Evolutionary conservation across 2,113 vertebrate genomes (phyloP), one percentile per base, ranked within the genome.

Genomic region (Lutjanus erythropterus): DNA sequence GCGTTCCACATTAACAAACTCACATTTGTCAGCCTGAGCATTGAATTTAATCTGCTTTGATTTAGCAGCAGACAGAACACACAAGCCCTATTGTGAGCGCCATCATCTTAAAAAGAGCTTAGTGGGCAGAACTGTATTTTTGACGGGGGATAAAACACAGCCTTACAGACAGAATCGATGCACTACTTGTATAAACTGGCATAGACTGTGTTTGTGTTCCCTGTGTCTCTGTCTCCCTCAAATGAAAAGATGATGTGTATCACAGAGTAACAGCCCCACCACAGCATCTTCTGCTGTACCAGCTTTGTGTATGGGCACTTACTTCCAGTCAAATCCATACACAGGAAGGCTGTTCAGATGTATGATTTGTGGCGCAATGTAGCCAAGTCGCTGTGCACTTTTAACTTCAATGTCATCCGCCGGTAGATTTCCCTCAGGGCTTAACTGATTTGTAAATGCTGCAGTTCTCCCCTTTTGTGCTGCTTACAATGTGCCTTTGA

Each of bases 361-460:
- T 86, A 65, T 80, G 83, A 89, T 91, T 87, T 84, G 81, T 53
- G 49, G 75, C 75, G 81, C 80, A 78, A 82, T 58, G 75, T 39
- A 46, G 67, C 59, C 70, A 66, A 79, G 66, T 84, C 64, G 52
- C 80, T 82, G 58, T 82, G 64, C 85, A 84, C 88, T 93, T 93
- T 93, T 81, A 88, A 91, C 89, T 94, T 94, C 92, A 94, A 93
- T 93, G 94, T 93, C 92, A 92, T 93, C 91, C 88, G 75, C 79
- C 39, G 64, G 86, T 76, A 89, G 79, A 93, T 92, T 91, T 89
- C 89, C 91, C 92, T 83, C 53, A 67, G 89, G 89, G 78, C 78
- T 58, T 46, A 81, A 86, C 86, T 87, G 89, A 90, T 93, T 93
- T 92, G 87, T 90, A 89, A 91, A 92, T 92, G 86, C 84, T 61